A percentile compares a stretch with the other conserved stretches of the same genome.
Evolutionary conservation across 2,113 vertebrate genomes (phyloP).

Genomic region (Pao palembangensis): DNA sequence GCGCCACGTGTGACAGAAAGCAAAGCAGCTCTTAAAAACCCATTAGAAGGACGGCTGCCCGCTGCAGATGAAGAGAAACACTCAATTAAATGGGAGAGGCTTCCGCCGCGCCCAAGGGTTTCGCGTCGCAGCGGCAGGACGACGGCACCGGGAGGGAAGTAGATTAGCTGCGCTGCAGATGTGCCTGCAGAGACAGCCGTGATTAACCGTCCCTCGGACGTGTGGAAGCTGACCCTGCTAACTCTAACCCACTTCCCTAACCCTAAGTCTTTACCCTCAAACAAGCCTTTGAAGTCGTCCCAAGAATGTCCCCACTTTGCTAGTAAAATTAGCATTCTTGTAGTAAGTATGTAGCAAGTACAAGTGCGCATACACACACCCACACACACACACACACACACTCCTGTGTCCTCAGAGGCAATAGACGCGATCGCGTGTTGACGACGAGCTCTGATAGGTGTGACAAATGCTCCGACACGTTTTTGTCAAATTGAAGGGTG

Average conservation of each 20-base stretch:
- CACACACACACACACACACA: slow-evolving; percentile 1
- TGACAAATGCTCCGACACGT: slow-evolving; percentile 66
- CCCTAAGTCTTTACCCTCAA: too few relatives aligned
- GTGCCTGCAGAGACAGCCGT: slow-evolving; percentile 13
- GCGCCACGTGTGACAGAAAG: slow-evolving; percentile 37
- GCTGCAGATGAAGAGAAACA: slow-evolving; percentile 65
- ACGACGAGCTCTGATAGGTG: slow-evolving; percentile 61
- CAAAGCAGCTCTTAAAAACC: slow-evolving; percentile 57
- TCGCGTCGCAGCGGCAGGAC: slow-evolving; percentile 33
- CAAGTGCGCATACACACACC: too few relatives aligned
- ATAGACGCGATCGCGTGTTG: slow-evolving; percentile 53
- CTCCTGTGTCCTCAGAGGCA: slow-evolving; percentile 22
- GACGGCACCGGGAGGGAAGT: slow-evolving; percentile 13
- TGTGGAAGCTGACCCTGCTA: slow-evolving; percentile 21
- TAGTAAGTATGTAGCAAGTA: too few relatives aligned
- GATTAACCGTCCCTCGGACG: slow-evolving; percentile 26
- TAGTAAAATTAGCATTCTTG: too few relatives aligned
- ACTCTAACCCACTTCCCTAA: too few relatives aligned
- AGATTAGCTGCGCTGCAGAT: slow-evolving; percentile 1
- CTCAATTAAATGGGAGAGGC: slow-evolving; percentile 68
- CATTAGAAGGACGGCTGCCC: slow-evolving; percentile 36
- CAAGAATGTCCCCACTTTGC: too few relatives aligned
- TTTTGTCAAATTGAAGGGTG: slow-evolving; percentile 57
- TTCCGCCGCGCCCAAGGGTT: slow-evolving; percentile 49
- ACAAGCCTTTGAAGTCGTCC: too few relatives aligned